Conservation (phyloP, 2,113 vertebrate genomes). For the Oceanodroma tethys region DNA sequence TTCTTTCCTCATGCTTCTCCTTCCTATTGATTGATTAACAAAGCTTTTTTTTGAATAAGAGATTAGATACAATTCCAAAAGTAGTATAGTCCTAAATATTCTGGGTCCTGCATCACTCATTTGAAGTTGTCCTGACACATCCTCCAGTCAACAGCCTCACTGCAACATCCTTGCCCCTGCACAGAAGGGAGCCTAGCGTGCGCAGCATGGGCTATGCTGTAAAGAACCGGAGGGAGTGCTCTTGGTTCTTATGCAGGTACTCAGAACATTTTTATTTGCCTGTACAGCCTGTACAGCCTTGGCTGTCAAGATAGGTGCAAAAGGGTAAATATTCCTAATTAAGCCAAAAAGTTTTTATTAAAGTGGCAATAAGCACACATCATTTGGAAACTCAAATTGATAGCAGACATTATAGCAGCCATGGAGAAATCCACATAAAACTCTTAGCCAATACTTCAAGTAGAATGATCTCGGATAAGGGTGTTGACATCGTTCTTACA, state of each 20-base stretch:
- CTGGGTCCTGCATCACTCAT: not conserved
- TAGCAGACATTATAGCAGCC: not conserved
- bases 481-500: not conserved
- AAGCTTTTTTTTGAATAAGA: not conserved
- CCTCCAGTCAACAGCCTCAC: not conserved
- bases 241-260: not conserved
- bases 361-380: not conserved
- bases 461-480: not conserved
- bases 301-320: not conserved
- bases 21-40: not conserved
- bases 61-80: not conserved
- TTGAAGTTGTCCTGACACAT: not conserved
- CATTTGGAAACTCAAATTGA: not conserved
- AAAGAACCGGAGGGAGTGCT: not conserved
- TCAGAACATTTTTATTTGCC: not conserved
- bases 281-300: not conserved
- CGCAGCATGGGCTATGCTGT: not conserved
- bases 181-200: not conserved
- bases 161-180: not conserved
- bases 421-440: not conserved
- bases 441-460: not conserved
- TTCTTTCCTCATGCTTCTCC: not conserved
- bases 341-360: not conserved
- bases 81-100: not conserved
- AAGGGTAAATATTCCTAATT: not conserved